phyloP scores from a whole-genome alignment of 2,888 invertebrate genomes.

The Andrena marginata region DNA sequence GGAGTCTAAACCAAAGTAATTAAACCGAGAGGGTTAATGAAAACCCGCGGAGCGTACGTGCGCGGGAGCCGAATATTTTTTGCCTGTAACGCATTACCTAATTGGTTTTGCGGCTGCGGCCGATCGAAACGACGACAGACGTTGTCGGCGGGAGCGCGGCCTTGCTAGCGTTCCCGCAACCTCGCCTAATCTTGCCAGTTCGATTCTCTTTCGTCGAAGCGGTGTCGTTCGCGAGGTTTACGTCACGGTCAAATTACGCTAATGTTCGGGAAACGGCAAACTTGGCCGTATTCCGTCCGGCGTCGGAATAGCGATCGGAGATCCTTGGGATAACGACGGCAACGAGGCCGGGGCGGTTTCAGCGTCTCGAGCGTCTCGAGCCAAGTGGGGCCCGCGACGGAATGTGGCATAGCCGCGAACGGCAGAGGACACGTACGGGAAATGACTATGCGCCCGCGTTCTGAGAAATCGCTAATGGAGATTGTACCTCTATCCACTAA shows the following conservation, averaged over 20 bases:
- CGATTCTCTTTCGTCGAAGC: conserved; percentile 21
- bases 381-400: conserved; percentile 2
- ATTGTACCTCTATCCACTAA: conserved; percentile 71
- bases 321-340: conserved; percentile 65
- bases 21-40: conserved; percentile 50
- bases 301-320: conserved; percentile 56
- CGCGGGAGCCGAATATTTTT: conserved; percentile 56
- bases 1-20: conserved; percentile 53
- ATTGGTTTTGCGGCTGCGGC: conserved; percentile 56
- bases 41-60: conserved; percentile 29
- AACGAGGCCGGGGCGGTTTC: conserved; percentile 25
- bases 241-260: conserved; percentile 59
- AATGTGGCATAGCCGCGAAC: conserved; percentile 52
- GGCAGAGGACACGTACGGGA: conserved; percentile 60
- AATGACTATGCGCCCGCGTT: conserved; percentile 68
- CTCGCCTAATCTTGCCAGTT: neutral
- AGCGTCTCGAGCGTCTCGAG: conserved; percentile 12
- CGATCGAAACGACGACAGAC: conserved; percentile 22
- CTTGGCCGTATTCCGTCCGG: conserved; percentile 39
- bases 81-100: conserved; percentile 67
- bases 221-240: conserved; percentile 20
- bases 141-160: no score
- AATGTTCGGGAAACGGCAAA: conserved; percentile 63
- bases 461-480: conserved; percentile 76
- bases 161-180: neutral